Evolutionary conservation across 2,113 vertebrate species (phyloP).

Genomic region (Chionomys nivalis): DNA sequence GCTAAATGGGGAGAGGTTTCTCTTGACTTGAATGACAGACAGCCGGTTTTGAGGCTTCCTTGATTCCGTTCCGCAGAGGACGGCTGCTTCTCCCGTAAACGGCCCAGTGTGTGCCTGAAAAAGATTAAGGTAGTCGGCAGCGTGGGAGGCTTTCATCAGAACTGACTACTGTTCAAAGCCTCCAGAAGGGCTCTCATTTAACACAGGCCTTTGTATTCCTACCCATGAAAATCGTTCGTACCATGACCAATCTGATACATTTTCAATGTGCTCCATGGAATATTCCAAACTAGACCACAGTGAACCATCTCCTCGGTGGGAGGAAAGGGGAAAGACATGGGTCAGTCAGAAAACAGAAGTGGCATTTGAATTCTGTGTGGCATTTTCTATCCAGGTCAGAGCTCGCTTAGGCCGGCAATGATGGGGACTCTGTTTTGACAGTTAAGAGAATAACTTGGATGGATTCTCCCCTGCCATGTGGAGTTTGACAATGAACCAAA

Average conservation of each 20-base stretch:
- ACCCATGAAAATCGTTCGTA: constrained; percentile 84
- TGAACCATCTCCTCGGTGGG: constrained; percentile 60
- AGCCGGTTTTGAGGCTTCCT: constrained; percentile 49
- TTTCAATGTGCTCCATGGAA: constrained; percentile 75
- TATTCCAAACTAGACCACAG: constrained; percentile 73
- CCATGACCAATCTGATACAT: constrained; percentile 80
- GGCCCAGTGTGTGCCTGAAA: constrained; percentile 71
- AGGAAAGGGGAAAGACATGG: constrained; percentile 32
- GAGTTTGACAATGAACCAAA: constrained; percentile 50
- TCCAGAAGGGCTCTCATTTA: constrained; percentile 78
- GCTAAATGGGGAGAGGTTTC: constrained; percentile 69
- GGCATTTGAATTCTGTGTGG: constrained; percentile 58
- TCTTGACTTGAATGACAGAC: constrained; percentile 63
- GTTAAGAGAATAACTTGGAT: constrained; percentile 58
- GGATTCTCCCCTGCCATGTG: neutral
- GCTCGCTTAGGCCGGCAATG: constrained; percentile 43
- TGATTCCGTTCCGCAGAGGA: constrained; percentile 71
- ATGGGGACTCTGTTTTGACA: constrained; percentile 64
- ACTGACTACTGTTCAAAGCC: constrained; percentile 84
- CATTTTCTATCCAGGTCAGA: constrained; percentile 66
- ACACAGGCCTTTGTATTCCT: constrained; percentile 83
- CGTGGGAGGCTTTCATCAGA: constrained; percentile 78
- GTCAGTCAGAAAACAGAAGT: constrained; percentile 55
- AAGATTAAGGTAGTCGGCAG: constrained; percentile 79
- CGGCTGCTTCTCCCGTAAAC: constrained; percentile 58